phyloP scores from a whole-genome alignment of 2,888 invertebrate species.

The Drosophila melanosoma region DNA sequence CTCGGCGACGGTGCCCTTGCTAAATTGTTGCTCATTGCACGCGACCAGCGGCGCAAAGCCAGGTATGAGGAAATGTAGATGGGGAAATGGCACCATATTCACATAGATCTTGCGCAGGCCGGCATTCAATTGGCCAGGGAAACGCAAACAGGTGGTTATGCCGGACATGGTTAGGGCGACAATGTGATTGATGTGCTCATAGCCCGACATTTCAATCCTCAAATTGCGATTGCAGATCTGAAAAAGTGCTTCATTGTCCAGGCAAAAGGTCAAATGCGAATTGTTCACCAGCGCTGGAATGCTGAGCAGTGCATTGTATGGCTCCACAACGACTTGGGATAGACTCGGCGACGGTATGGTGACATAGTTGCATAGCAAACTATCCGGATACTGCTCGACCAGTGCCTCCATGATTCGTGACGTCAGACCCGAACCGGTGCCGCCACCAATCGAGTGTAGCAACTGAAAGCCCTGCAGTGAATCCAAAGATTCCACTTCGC shows the following conservation, averaged over 20 bases:
- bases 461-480: constrained; percentile 88
- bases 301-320: constrained; percentile 81
- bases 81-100: constrained; percentile 96
- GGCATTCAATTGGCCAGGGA: constrained; percentile 96
- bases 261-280: constrained; percentile 80
- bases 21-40: constrained; percentile 70
- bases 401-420: constrained; percentile 90
- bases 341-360: constrained; percentile 85
- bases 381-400: constrained; percentile 90
- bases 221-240: constrained; percentile 80
- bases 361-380: constrained; percentile 90
- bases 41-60: constrained; percentile 89
- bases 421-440: constrained; percentile 92
- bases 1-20: constrained; percentile 87
- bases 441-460: constrained; percentile 90
- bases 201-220: constrained; percentile 69
- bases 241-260: constrained; percentile 83
- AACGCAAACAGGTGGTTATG: constrained; percentile 91
- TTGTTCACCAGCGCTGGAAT: constrained; percentile 75
- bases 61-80: constrained; percentile 94
- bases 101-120: constrained; percentile 94
- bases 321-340: constrained; percentile 82
- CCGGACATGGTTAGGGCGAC: constrained; percentile 86
- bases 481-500: constrained; percentile 82
- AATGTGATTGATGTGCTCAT: constrained; percentile 82